Base-by-base conservation (phyloP, 2,113 vertebrate species). In the Perca fluviatilis region DNA sequence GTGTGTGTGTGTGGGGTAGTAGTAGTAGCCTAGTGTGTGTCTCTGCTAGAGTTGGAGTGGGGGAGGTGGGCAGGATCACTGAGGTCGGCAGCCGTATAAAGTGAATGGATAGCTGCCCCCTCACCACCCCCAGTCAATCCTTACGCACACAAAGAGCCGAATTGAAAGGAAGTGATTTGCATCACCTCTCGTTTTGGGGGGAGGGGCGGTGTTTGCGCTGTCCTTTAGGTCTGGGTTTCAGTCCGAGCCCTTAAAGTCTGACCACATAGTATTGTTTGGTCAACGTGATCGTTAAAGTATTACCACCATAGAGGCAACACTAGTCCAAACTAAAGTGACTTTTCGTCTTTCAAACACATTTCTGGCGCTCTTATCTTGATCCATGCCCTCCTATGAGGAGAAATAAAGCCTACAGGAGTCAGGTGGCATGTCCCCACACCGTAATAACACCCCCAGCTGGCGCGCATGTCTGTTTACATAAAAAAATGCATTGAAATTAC, bases 141-240 rank as follows among this genome's bases (percentile, higher is more conserved):
- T 88, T 81, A 73, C 77, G 18, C 85, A 92, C 91, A 94, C 93
- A 95, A 94, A 94, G 91, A 80, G 88, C 71, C 49, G 79, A 83
- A 90, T 86, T 95, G 93, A 95, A 95, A 94, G 92, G 89, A 95
- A 92, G 91, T 91, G 80, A 94, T 96, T 95, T 95, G 95, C 94
- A 95, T 95, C 87, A 85, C 89, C 81, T 74, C 80, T 86, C 63
- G 72, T 68, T 85, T 0, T 5, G 56, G 9, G 61, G 75, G 85
- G 80, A 71, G 77, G 87, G 92, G 63, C 27, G 83, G 77, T 89
- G 91, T 86, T 87, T 87, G 73, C 74, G 77, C 50, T 54, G 82
- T 54, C 80, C 77, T 60, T 86, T 68, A 49, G 74, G 75, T 88
- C 50, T 70, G 79, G 64, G 33, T 72, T 71, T 69, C 79, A 68